Conservation (phyloP, 2,888 invertebrate genomes). For the Reticulitermes lucifugus region DNA sequence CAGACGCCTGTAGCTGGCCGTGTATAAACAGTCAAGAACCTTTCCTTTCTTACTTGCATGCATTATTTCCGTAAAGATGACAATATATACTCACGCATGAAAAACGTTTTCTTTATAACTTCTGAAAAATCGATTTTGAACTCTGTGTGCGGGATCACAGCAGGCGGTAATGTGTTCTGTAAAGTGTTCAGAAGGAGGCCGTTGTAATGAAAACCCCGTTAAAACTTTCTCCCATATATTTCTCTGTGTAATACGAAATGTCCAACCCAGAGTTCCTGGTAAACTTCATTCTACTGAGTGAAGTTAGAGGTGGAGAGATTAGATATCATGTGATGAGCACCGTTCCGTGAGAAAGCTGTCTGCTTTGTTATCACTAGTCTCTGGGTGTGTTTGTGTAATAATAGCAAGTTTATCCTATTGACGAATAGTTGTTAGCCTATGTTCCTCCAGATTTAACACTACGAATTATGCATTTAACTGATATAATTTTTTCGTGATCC, state of each 20-base stretch:
- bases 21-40: neutral
- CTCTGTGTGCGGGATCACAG: neutral
- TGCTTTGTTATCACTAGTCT: too few species aligned
- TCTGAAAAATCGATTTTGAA: constrained; percentile 29
- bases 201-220: constrained; percentile 51
- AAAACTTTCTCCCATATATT: constrained; percentile 52
- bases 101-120: neutral
- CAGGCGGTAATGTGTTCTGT: neutral
- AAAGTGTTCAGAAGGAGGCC: neutral
- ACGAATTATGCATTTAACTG: too few species aligned
- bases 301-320: neutral
- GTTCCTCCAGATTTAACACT: too few species aligned
- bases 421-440: too few species aligned
- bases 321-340: neutral
- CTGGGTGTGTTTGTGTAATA: too few species aligned
- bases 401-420: too few species aligned
- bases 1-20: neutral
- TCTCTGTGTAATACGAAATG: constrained; percentile 46
- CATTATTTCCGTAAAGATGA: neutral
- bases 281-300: neutral
- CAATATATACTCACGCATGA: neutral
- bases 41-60: neutral
- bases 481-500: too few species aligned
- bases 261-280: constrained; percentile 5
- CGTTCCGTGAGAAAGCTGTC: neutral